Conservation (phyloP, 2,797 vertebrate species). For the Psittacula echo region DNA sequence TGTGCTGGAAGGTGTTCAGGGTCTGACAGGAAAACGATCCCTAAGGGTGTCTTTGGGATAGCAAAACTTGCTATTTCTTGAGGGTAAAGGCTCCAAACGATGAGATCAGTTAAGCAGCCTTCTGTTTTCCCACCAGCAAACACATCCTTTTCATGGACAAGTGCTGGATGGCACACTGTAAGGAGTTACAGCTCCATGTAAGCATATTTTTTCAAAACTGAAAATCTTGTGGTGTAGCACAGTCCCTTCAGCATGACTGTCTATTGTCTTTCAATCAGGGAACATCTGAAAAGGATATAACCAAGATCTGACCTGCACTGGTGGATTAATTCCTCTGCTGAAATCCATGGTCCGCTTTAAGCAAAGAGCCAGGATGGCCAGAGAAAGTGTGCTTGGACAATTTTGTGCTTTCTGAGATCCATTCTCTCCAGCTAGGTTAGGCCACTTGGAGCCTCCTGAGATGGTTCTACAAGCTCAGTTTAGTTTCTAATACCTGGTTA, state of each 20-base stretch:
- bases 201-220: background rate
- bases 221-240: background rate
- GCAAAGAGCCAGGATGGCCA: fast-evolving
- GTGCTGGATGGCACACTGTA: background rate
- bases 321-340: background rate
- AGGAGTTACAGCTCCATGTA: background rate
- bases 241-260: background rate
- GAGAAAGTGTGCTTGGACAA: background rate
- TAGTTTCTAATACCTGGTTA: background rate
- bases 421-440: background rate
- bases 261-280: background rate
- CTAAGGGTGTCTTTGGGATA: background rate
- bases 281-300: background rate
- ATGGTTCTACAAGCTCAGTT: background rate
- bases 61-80: background rate
- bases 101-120: background rate
- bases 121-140: background rate
- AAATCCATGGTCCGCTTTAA: background rate
- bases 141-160: background rate
- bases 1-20: background rate
- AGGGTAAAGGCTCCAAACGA: background rate
- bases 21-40: background rate
- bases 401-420: background rate
- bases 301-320: background rate
- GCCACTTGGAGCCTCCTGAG: background rate